Conservation (phyloP, 2,797 vertebrate genomes). For the Centropyge bicolor region DNA sequence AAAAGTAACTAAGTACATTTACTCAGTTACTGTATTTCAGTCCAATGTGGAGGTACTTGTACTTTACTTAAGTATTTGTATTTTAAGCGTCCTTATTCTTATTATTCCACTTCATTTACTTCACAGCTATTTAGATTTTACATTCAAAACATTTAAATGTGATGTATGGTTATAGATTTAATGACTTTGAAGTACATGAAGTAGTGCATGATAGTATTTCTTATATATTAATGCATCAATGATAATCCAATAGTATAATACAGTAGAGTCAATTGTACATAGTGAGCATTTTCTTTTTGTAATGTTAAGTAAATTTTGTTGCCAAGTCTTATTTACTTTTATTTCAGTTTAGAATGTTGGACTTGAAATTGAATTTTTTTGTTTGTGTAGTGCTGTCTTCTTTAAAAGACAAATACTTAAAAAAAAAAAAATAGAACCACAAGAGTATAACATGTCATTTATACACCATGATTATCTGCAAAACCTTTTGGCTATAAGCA, state of each 20-base stretch:
- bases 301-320: neutral
- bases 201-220: neutral
- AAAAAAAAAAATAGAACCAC: neutral
- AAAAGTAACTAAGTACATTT: neutral
- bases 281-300: neutral
- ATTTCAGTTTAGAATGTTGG: neutral
- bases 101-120: neutral
- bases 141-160: neutral
- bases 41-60: too few relatives aligned
- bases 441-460: slow-evolving; percentile 1
- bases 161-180: neutral
- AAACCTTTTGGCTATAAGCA: slow-evolving; percentile 9
- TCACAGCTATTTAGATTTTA: neutral
- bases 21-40: neutral
- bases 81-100: neutral
- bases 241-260: neutral
- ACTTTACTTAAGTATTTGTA: neutral
- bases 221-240: slow-evolving; percentile 6
- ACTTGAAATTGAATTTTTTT: neutral
- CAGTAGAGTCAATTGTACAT: neutral
- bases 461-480: neutral
- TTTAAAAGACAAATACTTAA: neutral
- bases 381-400: too few relatives aligned
- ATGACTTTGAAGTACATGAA: neutral
- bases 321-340: neutral